phyloP scores from a whole-genome alignment of 2,797 vertebrate genomes.

The Eulemur rubriventer region DNA sequence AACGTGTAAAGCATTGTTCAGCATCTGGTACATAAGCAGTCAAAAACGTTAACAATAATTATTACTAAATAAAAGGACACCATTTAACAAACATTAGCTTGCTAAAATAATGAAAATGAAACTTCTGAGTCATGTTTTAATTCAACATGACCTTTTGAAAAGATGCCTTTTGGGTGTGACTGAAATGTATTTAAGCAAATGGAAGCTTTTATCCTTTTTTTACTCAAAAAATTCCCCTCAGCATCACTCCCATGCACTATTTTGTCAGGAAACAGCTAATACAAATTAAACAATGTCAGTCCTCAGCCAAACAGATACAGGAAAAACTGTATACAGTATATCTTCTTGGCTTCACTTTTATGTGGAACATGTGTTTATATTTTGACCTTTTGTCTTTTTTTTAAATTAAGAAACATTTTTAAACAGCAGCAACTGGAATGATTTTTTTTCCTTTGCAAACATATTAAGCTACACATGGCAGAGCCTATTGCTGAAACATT shows the following conservation, averaged over 20 bases:
- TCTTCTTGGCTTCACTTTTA: constrained; percentile 78
- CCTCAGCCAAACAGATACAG: constrained; percentile 71
- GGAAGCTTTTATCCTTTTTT: constrained; percentile 22
- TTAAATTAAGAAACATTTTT: constrained; percentile 66
- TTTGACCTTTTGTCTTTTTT: constrained; percentile 73
- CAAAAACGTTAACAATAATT: constrained; percentile 8
- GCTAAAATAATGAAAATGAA: constrained; percentile 49
- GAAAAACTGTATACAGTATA: constrained; percentile 70
- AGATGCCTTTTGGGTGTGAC: constrained; percentile 36
- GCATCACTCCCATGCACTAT: constrained; percentile 66
- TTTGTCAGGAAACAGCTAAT: constrained; percentile 75
- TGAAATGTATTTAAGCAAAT: constrained; percentile 43
- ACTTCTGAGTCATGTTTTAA: constrained; percentile 57
- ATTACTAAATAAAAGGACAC: constrained; percentile 32
- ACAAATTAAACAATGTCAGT: constrained; percentile 78
- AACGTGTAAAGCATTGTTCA: neutral
- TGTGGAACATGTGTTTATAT: constrained; percentile 72
- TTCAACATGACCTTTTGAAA: constrained; percentile 51
- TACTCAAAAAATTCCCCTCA: neutral
- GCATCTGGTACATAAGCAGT: neutral
- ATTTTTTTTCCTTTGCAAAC: constrained; percentile 71
- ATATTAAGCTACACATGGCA: constrained; percentile 54
- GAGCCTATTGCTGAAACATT: constrained; percentile 63
- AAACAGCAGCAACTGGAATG: constrained; percentile 66
- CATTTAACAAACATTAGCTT: constrained; percentile 53